phyloP scores from a whole-genome alignment of 2,888 invertebrate genomes.

The Xanthorhoe designata region DNA sequence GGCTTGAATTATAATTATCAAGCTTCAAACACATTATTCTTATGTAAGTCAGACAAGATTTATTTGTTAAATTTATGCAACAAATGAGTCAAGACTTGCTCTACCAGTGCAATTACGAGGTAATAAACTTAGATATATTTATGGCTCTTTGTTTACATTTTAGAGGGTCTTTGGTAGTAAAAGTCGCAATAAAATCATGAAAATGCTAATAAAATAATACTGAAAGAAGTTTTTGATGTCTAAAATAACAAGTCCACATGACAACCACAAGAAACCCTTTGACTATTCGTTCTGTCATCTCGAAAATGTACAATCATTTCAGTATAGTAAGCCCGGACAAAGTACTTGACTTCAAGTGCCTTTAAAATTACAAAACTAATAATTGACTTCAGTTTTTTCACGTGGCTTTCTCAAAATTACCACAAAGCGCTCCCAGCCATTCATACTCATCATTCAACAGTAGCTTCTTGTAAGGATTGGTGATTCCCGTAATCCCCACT shows the following conservation, averaged over 20 bases:
- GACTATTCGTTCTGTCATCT: slow-evolving; percentile 1
- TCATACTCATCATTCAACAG: slow-evolving; percentile 44
- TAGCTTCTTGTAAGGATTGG: slow-evolving; percentile 49
- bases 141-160: slow-evolving; percentile 2
- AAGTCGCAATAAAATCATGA: not conserved
- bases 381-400: slow-evolving; percentile 30
- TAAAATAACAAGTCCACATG: not conserved
- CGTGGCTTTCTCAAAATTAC: slow-evolving; percentile 31
- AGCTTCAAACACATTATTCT: not conserved
- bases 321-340: slow-evolving; percentile 22
- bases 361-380: slow-evolving; percentile 10
- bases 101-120: slow-evolving; percentile 4
- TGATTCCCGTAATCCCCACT: slow-evolving; percentile 59
- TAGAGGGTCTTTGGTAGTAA: not conserved
- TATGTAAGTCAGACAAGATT: not conserved
- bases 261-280: not conserved
- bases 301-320: slow-evolving; percentile 14
- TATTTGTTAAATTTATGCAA: not conserved
- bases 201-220: not conserved
- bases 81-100: not conserved
- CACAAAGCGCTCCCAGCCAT: slow-evolving; percentile 39
- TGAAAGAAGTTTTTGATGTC: not conserved
- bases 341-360: slow-evolving; percentile 34
- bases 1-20: too few relatives aligned
- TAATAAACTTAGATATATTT: slow-evolving; percentile 4